Percentiles rank a stretch among this genome's conserved stretches.
Evolutionary conservation across 2,797 vertebrate genomes (phyloP).

Genomic region (Phataginus tetradactyla): DNA sequence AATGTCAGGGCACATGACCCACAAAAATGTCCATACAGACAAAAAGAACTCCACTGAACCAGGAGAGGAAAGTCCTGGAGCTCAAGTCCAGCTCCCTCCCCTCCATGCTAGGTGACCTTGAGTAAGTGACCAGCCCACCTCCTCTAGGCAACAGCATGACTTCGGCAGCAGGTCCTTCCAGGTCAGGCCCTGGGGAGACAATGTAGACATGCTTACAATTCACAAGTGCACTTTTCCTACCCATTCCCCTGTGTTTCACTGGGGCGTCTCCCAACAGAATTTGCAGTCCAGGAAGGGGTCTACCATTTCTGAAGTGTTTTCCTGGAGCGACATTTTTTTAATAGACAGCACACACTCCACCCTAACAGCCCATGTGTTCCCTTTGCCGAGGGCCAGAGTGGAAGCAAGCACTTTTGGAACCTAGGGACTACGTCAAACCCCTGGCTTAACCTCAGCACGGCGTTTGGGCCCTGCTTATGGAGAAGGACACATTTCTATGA

Average conservation of each 20-base stretch:
- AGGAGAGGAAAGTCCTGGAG: not conserved
- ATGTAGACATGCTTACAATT: accelerated
- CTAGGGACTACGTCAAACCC: not conserved
- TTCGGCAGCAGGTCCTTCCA: not conserved
- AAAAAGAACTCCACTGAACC: not conserved
- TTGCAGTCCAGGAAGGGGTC: not conserved
- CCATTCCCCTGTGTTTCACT: not conserved
- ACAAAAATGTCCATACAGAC: not conserved
- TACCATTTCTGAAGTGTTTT: not conserved
- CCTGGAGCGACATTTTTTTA: not conserved
- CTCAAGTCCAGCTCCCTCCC: not conserved
- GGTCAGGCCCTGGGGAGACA: accelerated
- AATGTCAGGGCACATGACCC: not conserved
- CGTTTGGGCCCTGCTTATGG: not conserved
- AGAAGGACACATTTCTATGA: not conserved
- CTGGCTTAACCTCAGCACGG: not conserved
- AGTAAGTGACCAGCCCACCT: not conserved
- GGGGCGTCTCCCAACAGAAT: not conserved
- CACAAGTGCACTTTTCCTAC: not conserved
- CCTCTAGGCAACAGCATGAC: not conserved
- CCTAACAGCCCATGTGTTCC: not conserved
- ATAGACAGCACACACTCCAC: not conserved
- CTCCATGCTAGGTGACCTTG: not conserved
- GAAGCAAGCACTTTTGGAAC: not conserved
- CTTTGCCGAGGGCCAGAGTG: too few relatives aligned